Evolutionary conservation across 2,113 vertebrate genomes (phyloP).

Genomic region (Oriolus oriolus): DNA sequence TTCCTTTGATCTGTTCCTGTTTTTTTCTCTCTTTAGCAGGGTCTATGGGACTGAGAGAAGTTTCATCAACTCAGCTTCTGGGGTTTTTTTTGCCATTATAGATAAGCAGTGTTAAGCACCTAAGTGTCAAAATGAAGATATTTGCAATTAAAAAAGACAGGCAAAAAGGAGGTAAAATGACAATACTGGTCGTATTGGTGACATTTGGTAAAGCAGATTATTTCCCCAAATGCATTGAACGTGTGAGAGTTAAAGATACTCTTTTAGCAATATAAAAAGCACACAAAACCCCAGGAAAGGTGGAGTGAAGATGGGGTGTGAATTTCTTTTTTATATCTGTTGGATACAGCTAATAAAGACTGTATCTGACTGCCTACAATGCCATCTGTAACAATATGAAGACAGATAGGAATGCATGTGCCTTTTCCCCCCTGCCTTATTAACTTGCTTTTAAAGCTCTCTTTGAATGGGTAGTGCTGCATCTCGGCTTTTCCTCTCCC

Average conservation of each 20-base stretch:
- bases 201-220: neutral
- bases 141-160: neutral
- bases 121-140: neutral
- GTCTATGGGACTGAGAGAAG: neutral
- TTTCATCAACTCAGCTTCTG: neutral
- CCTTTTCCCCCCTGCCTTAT: neutral
- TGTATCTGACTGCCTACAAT: neutral
- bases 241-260: neutral
- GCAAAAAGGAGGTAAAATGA: neutral
- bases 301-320: neutral
- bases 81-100: neutral
- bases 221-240: neutral
- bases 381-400: neutral
- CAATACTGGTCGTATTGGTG: neutral
- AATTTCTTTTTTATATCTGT: neutral
- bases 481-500: neutral
- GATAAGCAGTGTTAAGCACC: neutral
- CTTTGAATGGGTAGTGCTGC: neutral
- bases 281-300: neutral
- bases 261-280: neutral
- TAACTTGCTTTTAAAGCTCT: neutral
- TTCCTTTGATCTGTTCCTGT: neutral
- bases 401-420: neutral
- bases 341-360: neutral
- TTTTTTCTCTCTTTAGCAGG: neutral